Evolutionary conservation across 2,797 vertebrate genomes (phyloP), one percentile per base, ranked within the genome.

Genomic region (Clarias platycephalus): DNA sequence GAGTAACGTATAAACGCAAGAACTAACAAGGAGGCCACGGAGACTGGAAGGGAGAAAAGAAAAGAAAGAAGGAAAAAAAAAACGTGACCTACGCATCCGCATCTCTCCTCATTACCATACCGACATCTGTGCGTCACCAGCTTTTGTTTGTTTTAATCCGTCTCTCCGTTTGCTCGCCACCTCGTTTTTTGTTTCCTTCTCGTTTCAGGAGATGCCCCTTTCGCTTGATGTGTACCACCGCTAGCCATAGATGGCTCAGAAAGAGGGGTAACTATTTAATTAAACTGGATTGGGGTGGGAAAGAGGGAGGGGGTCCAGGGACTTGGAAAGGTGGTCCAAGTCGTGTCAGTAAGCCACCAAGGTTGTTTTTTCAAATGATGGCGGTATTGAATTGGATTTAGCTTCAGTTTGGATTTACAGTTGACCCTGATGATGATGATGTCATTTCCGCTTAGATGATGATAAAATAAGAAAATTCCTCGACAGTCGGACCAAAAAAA

Each of bases 141-240:
- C 79, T 88, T 86, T 89, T 89, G 90, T 90, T 86, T 87, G 81
- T 87, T 84, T 87, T 87, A 85, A 87, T 79, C 85, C 81, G 13
- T 68, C 24, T 44, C 53, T 81, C 80, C 31, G 78, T 81, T 82
- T 7, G 31, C n/a, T 81, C 80, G 79, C 74, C 78, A 49, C 67
- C 68, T 66, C 67, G 78, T 58, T 80, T 85, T 40, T 88, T 70
- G 40, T 80, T 80, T 86, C 86, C 85, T 77, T 85, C 55, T 64
- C 68, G 28, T 85, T 87, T 87, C 87, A 87, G 83, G 83, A 88
- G 86, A 88, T 88, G 89, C 86, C 89, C 89, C 87, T 90, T 89
- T 86, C 71, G 5, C 83, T 85, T 90, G 89, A 90, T 87, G 87
- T 90, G 88, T 90, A 85, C 74, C 84, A 76, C 84, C 40, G 68